Evolutionary conservation across 2,888 invertebrate species (phyloP).

Genomic region (Brachypalpus laphriformis): DNA sequence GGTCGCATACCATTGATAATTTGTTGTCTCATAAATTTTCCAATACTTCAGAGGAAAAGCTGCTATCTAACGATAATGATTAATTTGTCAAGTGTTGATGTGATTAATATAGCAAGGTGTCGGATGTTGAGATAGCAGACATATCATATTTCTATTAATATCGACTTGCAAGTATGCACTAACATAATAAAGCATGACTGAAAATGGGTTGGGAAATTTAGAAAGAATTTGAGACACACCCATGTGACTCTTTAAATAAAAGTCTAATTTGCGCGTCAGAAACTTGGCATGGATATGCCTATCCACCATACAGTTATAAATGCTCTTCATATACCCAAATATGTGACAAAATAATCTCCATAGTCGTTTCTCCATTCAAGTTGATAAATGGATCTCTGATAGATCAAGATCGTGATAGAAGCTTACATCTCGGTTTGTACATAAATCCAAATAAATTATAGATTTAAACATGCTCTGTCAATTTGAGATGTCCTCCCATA

Average conservation of each 20-base stretch:
- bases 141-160: background rate
- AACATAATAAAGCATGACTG: too few species aligned
- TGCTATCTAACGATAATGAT: conserved; percentile 11
- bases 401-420: background rate
- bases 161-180: background rate
- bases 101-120: conserved; percentile 21
- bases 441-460: background rate
- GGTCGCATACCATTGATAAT: conserved; percentile 33
- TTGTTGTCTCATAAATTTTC: background rate
- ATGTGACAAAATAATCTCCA: background rate
- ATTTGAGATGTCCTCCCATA: conserved; percentile 1
- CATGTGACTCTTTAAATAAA: too few species aligned
- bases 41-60: background rate
- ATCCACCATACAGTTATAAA: too few species aligned
- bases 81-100: conserved; percentile 41
- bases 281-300: too few species aligned
- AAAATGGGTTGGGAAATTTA: too few species aligned
- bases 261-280: too few species aligned
- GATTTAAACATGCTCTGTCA: background rate
- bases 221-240: too few species aligned
- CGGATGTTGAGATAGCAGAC: background rate
- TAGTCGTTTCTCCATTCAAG: background rate
- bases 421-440: background rate
- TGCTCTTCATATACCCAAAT: too few species aligned
- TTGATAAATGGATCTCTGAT: background rate